Base-by-base conservation (phyloP, 2,888 invertebrate species). In the Rambutsinella grinnellia region DNA sequence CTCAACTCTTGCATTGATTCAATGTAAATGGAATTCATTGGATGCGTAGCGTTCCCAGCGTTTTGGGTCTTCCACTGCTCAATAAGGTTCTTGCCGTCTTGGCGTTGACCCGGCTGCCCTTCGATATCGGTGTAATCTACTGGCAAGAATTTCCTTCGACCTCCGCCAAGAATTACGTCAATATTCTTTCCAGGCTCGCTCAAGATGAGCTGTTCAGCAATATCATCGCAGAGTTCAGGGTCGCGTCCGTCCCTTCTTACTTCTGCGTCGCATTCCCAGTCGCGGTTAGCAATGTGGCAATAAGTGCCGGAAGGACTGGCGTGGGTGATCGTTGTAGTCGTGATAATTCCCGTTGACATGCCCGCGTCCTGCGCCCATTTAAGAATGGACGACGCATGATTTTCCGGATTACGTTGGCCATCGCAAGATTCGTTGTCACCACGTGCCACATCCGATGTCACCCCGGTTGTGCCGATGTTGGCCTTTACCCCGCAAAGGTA, bases 131-230 rank as follows among this genome's bases (percentile, higher is more conserved):
- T 60, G 0, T 63, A 66, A 0, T 90, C 49, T n/a, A 60, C 53
- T 17, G 80, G 79, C 1, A 79, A 19, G 61, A 84, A 82, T 8
- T 80, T 46, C 8, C 17, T 15, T 13, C 84, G 68, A 2, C 84
- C 84, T 3, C 84, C 84, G n/a, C 84, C 84, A n/a, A 84, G 54
- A 67, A 84, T 90, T 84, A 92, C 93, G 85, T 93, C 90, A 19
- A 94, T 89, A 84, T 91, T 90, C 80, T 88, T 90, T 0, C 95
- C 96, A 0, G 95, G 94, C 78, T 89, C 88, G 84, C 93, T 90
- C 84, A 94, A 92, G 0, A 96, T 87, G 62, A 96, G 87, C 85
- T 96, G 96, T 3, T 92, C 88, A 0, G 93, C 96, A 75, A 96
- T 95, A 85, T 96, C 96, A 85, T 93, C 92, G 86, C 96, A 96